A percentile compares a stretch with the other conserved stretches of the same genome.
Conservation (phyloP, 2,888 invertebrate species). For the Ceramica pisi region DNA sequence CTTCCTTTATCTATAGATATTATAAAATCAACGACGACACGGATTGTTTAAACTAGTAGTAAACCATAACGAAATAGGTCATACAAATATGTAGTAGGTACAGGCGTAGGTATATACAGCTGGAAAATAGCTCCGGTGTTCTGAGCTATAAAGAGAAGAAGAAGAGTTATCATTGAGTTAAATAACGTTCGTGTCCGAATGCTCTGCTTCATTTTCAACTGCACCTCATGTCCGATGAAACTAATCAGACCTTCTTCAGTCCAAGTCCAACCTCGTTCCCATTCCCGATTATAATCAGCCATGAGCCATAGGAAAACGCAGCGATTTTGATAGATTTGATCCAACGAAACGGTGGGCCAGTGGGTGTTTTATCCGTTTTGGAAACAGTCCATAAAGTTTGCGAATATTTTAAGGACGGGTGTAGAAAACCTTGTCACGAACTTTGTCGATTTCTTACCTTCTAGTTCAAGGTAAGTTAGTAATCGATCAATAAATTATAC, state of each 20-base stretch:
- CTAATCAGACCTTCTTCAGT: neutral
- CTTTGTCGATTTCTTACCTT: slow-evolving; percentile 39
- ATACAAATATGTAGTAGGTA: neutral
- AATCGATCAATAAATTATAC: neutral
- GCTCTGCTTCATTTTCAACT: neutral
- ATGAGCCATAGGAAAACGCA: neutral
- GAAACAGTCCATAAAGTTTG: slow-evolving; percentile 50
- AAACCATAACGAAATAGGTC: neutral
- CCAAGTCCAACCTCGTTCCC: neutral
- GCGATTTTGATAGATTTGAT: neutral
- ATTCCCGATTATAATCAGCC: no score
- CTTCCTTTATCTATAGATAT: neutral
- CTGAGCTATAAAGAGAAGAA: no score
- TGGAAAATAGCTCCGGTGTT: neutral
- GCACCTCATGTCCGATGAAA: neutral
- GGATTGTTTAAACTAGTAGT: neutral
- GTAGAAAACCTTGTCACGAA: slow-evolving; percentile 59
- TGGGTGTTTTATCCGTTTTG: slow-evolving; percentile 44
- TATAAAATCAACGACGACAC: neutral
- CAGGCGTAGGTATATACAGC: neutral
- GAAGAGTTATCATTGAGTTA: neutral
- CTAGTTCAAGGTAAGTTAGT: slow-evolving; percentile 13
- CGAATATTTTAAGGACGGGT: slow-evolving; percentile 57
- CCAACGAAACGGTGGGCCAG: slow-evolving; percentile 1
- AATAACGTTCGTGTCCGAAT: neutral